Evolutionary conservation across 1,140 invertebrate species (phyloP), one percentile per base, ranked within the genome.

Genomic region (Orius insidiosus): DNA sequence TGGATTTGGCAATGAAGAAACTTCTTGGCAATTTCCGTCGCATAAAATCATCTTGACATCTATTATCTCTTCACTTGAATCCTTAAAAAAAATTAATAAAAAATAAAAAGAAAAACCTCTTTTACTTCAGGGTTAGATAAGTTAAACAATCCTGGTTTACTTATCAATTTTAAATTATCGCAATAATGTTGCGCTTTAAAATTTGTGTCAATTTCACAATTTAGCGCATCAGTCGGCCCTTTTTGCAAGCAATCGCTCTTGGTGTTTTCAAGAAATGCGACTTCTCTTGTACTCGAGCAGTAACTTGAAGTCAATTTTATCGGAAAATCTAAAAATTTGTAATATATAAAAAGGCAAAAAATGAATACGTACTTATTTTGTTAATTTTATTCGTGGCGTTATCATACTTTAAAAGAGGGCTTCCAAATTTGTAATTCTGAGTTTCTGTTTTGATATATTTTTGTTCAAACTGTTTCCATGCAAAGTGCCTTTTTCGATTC

Each of bases 61-160:
- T 3, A n/a, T n/a, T 3, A 24, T 24, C 24, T 24, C 24, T 24
- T 24, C 24, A 24, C 3, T 24, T 24, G 24, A 4, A 4, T 24
- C 24, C 24, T 24, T 48, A 48, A 48, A 71, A 74, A 13, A 66
- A 59, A 54, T 60, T 58, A 34, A 24, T 24, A 24, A 24, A 24
- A 24, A 7, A 4, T 7, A 24, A 24, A 24, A 24, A 24, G 24
- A 4, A 24, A 4, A 24, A n/a, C n/a, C n/a, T n/a, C n/a, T 7
- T 4, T 24, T 24, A 24, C 24, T 24, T 24, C 24, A 24, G 24
- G 24, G 7, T 24, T 24, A 7, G 24, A 24, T 7, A 24, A 24
- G 24, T 24, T 24, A 7, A 24, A 24, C 7, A 7, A 24, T 15
- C 10, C 34, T 31, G 10, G 31, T 30, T 15, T n/a, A 11, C 10